Conservation (phyloP, 2,888 invertebrate species). For the Laspeyria flexula region DNA sequence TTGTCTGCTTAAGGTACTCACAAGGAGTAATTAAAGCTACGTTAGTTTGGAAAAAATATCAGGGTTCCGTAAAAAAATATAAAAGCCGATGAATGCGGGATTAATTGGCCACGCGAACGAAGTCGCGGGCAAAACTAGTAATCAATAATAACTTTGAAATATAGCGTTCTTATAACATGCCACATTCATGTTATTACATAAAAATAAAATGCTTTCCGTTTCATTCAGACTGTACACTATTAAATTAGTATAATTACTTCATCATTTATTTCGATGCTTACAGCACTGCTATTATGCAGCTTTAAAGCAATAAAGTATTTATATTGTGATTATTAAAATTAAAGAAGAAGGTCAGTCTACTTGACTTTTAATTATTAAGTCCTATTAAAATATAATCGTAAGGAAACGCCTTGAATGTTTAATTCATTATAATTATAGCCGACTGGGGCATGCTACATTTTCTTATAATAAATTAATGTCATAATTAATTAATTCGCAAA, state of each 20-base stretch:
- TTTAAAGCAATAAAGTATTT: slow-evolving; percentile 50
- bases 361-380: slow-evolving; percentile 65
- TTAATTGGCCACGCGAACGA: too few species aligned
- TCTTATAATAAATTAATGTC: slow-evolving; percentile 12
- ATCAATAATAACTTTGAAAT: too few species aligned
- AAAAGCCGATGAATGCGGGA: too few species aligned
- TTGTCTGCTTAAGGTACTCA: too few species aligned
- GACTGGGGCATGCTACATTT: slow-evolving; percentile 17
- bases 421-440: slow-evolving; percentile 55
- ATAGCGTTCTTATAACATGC: too few species aligned
- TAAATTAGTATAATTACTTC: slow-evolving; percentile 46
- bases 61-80: too few species aligned
- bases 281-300: slow-evolving; percentile 32
- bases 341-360: slow-evolving; percentile 59
- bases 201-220: slow-evolving; percentile 16
- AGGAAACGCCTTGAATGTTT: slow-evolving; percentile 67
- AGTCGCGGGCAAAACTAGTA: too few species aligned
- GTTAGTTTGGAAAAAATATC: too few species aligned
- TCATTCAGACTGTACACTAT: slow-evolving; percentile 13
- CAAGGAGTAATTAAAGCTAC: too few species aligned
- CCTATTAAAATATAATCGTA: slow-evolving; percentile 65
- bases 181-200: slow-evolving; percentile 2
- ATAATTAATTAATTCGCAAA: slow-evolving; percentile 31
- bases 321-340: slow-evolving; percentile 50
- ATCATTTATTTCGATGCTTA: slow-evolving; percentile 40